Base-by-base conservation (phyloP, 2,888 invertebrate genomes). In the Drosophila vallismaia region DNA sequence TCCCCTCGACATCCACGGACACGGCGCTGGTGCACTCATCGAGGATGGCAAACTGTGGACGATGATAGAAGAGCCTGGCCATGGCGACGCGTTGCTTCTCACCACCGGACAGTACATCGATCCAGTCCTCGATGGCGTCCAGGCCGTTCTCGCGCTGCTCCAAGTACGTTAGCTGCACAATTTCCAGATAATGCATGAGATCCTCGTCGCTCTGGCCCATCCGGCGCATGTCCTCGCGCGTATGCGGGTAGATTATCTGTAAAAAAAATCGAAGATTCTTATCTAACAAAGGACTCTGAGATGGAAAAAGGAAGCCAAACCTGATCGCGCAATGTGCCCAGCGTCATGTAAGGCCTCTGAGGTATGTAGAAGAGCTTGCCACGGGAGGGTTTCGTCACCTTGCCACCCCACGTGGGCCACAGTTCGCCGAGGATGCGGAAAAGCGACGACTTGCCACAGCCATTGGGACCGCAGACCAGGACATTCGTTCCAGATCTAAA, bases 21-120 rank as follows among this genome's bases (percentile, higher is more conserved):
- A 99, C 99, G 0, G 99, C 99, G 91, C 98, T 98, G 0, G 99
- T 99, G 90, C 99, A 99, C 92, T 99, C 99, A 89, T 99, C 99
- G 80, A 99, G 93, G 87, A 99, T 99, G 9, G 99, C 99, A 93
- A 99, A 99, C 92, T 99, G 98, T 0, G 99, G 99, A 90, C 95
- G 95, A 92, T 99, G 98, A 92, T 99, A 99, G 92, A 99, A 98
- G 73, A 99, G 93, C 12, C 99, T 94, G 10, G 99, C 98, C 99
- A 99, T 99, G 93, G 99, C 99, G 83, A 99, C 95, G 89, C 99
- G 93, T 92, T 99, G 99, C 89, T 99, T 99, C 92, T 99, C 99
- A 10, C 99, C 99, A 0, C 99, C 99, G 36, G 97, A 98, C 4
- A 99, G 93, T 0, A 99, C 98, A 91, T 99, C 99, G 94, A 99